phyloP scores from a whole-genome alignment of 53 echinoderm and acorn worm genomes.

The Temnopleurus reevesii region DNA sequence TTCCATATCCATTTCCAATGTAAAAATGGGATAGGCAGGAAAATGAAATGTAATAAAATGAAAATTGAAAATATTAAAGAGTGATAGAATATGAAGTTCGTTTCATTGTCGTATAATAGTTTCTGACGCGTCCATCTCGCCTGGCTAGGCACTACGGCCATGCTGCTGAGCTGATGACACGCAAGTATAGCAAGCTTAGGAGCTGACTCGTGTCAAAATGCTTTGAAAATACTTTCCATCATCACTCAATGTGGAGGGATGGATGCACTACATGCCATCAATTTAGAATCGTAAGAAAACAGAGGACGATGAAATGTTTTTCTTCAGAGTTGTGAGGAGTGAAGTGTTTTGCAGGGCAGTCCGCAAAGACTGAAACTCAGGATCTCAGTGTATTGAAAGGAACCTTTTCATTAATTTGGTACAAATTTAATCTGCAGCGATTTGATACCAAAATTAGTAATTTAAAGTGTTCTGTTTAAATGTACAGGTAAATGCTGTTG shows the following conservation, averaged over 20 bases:
- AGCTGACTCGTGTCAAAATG: constrained; percentile 15
- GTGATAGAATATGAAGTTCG: background rate
- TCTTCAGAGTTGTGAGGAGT: background rate
- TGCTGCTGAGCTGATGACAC: background rate
- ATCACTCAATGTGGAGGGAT: constrained; percentile 20
- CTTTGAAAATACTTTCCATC: background rate
- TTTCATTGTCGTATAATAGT: background rate
- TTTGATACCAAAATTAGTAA: too few relatives aligned
- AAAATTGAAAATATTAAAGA: too few relatives aligned
- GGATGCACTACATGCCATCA: constrained; percentile 12
- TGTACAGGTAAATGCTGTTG: too few relatives aligned
- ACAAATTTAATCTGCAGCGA: too few relatives aligned
- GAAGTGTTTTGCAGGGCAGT: background rate
- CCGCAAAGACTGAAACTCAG: too few relatives aligned
- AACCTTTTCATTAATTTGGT: too few relatives aligned
- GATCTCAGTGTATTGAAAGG: too few relatives aligned
- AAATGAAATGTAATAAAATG: too few relatives aligned
- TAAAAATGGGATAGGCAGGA: too few relatives aligned
- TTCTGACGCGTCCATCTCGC: background rate
- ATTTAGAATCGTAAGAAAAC: background rate
- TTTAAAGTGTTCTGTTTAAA: too few relatives aligned
- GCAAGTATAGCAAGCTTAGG: too few relatives aligned
- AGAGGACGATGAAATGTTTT: background rate
- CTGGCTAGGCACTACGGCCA: background rate
- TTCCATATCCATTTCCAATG: too few relatives aligned